A percentile compares a stretch with the other conserved stretches of the same genome.
Conservation (phyloP, 2,888 invertebrate species). For the Andrena minutula region DNA sequence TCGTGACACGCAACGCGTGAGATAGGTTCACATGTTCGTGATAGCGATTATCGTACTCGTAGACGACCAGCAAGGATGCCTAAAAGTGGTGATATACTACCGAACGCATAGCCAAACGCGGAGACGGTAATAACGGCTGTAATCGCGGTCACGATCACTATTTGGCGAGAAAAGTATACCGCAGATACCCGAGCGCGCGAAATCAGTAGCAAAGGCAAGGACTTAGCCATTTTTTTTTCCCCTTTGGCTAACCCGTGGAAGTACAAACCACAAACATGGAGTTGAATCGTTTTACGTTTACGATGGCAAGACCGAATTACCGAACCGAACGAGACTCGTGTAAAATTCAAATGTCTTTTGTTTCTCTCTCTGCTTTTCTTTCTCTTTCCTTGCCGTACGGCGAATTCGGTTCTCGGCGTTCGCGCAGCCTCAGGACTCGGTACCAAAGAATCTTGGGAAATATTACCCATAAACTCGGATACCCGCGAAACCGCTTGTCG, state of each 20-base stretch:
- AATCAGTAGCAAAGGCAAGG: not conserved
- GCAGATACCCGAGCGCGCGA: slow-evolving; percentile 23
- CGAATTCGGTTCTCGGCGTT: slow-evolving; percentile 70
- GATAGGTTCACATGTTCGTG: not conserved
- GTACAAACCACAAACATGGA: not conserved
- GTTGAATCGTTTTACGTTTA: not conserved
- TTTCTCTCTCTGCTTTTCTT: slow-evolving; percentile 33
- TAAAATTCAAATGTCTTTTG: slow-evolving; percentile 49
- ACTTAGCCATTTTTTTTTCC: slow-evolving; percentile 27
- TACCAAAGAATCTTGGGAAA: slow-evolving; percentile 84
- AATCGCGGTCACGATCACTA: not conserved
- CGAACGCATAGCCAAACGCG: not conserved
- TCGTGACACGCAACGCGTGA: slow-evolving; percentile 4
- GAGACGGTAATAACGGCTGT: not conserved
- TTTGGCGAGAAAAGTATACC: not conserved
- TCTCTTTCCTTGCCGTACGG: slow-evolving; percentile 30
- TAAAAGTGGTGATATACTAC: not conserved
- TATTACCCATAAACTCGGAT: slow-evolving; percentile 83
- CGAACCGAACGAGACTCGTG: not conserved
- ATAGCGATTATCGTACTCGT: not conserved
- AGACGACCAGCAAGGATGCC: not conserved
- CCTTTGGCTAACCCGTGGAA: not conserved
- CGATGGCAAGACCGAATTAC: not conserved
- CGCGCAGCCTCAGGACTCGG: slow-evolving; percentile 61
- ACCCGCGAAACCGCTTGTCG: slow-evolving; percentile 73